Evolutionary conservation across 2,797 vertebrate species (phyloP), one percentile per base, ranked within the genome.

Genomic region (Spea hammondii): DNA sequence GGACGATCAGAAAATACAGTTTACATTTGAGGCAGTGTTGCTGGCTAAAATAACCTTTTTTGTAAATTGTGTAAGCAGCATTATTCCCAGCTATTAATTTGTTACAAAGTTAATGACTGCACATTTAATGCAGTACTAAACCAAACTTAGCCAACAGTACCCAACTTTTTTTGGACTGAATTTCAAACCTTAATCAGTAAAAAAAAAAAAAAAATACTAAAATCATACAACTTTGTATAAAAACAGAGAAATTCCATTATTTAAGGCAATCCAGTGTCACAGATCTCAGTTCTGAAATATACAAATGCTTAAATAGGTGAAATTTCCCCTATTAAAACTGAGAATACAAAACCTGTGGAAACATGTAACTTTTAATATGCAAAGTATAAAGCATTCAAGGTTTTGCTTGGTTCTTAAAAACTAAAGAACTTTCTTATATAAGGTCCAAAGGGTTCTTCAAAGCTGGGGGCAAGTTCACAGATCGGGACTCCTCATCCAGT

Each of bases 401-500:
- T 6, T 44, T 8, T 67, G 17, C 3, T 54, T 65, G 10, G 54
- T 67, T 51, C 49, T 69, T 46, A 11, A 54, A 32, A 72, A 9
- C 47, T 64, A 64, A 76, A 32, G 55, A 53, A 53, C n/a, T 60
- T 44, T 32, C 76, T 79, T 87, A 91, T 55, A 91, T 78, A 83
- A 92, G 85, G 80, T 93, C 92, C 79, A 90, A 90, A 84, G 97
- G 97, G 89, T 96, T 96, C 88, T 94, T 95, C 85, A 99, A 89
- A 10, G 96, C 97, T 4, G 97, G 97, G 76, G 97, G 96, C 78
- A 98, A 95, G 84, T 94, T 95, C 8, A 95, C 91, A 78, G 87
- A 94, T 81, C 96, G 94, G 0, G 94, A 91, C 85, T 97, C 96
- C 64, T 99, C 97, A 77, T 99, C 96, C 79, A 96, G 80, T 83